Percentiles rank a stretch among this genome's conserved stretches.
Evolutionary conservation across 2,888 invertebrate species (phyloP).

Genomic region (Anaspis maculata): DNA sequence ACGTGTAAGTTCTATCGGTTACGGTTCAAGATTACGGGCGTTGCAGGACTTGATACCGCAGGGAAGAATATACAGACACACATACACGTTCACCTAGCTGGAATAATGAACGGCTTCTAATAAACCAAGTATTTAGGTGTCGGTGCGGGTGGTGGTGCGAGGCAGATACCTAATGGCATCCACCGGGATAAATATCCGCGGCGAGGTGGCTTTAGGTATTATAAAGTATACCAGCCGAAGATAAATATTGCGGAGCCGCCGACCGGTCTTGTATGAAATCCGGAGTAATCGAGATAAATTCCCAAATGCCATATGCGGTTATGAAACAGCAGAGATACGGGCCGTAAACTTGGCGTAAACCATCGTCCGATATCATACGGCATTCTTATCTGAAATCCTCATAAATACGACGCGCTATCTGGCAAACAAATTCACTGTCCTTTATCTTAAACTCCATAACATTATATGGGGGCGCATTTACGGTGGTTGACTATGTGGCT

Average conservation of each 20-base stretch:
- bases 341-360: slow-evolving; percentile 15
- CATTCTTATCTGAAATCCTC: slow-evolving; percentile 18
- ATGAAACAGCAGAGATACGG: slow-evolving; percentile 15
- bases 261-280: slow-evolving; percentile 16
- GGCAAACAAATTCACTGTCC: slow-evolving; percentile 19
- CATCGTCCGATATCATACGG: slow-evolving; percentile 17
- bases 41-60: no score
- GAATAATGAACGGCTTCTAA: no score
- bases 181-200: slow-evolving; percentile 11
- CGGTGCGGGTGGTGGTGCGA: no score
- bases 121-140: no score
- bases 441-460: slow-evolving; percentile 15
- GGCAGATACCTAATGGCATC: no score
- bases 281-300: slow-evolving; percentile 17
- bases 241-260: slow-evolving; percentile 13
- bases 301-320: slow-evolving; percentile 17
- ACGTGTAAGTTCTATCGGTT: no score
- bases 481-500: no score
- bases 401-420: slow-evolving; percentile 19
- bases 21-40: no score
- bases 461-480: slow-evolving; percentile 9
- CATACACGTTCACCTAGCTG: no score
- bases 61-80: no score
- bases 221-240: slow-evolving; percentile 10
- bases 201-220: slow-evolving; percentile 7